Percentiles rank a stretch among this genome's conserved stretches.
Evolutionary conservation across 2,888 invertebrate genomes (phyloP).

Genomic region (Brenthis daphne): DNA sequence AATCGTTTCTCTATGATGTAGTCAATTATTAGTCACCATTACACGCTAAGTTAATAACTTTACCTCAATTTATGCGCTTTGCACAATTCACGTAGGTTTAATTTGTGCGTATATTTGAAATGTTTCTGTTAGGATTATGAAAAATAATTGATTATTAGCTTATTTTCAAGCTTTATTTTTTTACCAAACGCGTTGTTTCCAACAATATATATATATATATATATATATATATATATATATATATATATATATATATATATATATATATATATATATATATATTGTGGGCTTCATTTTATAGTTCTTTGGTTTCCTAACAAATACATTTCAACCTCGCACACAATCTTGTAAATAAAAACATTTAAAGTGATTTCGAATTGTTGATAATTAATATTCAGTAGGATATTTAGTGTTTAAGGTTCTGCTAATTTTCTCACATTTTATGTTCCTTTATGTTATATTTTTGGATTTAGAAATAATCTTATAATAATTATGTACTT

Average conservation of each 20-base stretch:
- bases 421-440: conserved; percentile 27
- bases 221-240: too few relatives aligned
- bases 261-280: too few relatives aligned
- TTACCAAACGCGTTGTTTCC: background rate
- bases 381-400: conserved; percentile 23
- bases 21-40: conserved; percentile 80
- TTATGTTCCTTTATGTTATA: conserved; percentile 33
- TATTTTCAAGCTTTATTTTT: background rate
- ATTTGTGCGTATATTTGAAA: conserved; percentile 41
- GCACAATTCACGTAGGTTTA: conserved; percentile 71
- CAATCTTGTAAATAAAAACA: conserved; percentile 32
- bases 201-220: too few relatives aligned
- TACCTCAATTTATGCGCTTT: conserved; percentile 80
- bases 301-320: conserved; percentile 10
- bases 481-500: background rate
- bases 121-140: conserved; percentile 13
- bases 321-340: conserved; percentile 9
- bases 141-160: background rate
- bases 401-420: conserved; percentile 27
- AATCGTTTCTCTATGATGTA: conserved; percentile 53
- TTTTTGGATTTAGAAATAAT: conserved; percentile 7
- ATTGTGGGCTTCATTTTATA: too few relatives aligned
- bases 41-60: conserved; percentile 70
- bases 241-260: too few relatives aligned
- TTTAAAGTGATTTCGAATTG: conserved; percentile 27